Evolutionary conservation across 2,888 invertebrate species (phyloP).

Genomic region (Beris chalybata): DNA sequence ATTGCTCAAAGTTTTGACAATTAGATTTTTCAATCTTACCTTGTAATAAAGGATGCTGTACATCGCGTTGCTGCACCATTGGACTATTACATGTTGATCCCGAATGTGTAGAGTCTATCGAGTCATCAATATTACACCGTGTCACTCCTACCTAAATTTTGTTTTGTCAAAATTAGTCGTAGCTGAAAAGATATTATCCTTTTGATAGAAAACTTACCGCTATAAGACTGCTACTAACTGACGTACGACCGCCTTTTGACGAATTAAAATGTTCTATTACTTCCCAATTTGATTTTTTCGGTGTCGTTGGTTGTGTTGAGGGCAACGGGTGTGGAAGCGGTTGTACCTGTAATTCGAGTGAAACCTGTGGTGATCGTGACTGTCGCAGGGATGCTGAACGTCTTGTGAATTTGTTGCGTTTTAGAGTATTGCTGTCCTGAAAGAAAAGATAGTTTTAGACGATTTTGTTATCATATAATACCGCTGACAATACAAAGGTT

Average conservation of each 20-base stretch:
- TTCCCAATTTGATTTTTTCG: slow-evolving; percentile 86
- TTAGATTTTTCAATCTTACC: slow-evolving; percentile 31
- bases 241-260: slow-evolving; percentile 63
- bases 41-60: slow-evolving; percentile 49
- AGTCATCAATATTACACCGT: slow-evolving; percentile 56
- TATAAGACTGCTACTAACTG: slow-evolving; percentile 65
- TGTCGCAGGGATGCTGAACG: slow-evolving; percentile 64
- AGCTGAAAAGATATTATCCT: neutral
- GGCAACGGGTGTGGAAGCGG: slow-evolving; percentile 45
- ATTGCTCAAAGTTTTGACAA: too few species aligned
- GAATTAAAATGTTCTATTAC: slow-evolving; percentile 84
- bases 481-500: too few species aligned
- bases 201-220: slow-evolving; percentile 58
- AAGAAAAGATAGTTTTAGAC: neutral
- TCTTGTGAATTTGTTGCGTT: slow-evolving; percentile 56
- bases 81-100: slow-evolving; percentile 56
- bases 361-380: slow-evolving; percentile 50
- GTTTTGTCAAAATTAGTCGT: neutral
- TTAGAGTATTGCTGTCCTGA: slow-evolving; percentile 40
- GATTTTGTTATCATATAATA: too few species aligned
- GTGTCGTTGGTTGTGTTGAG: slow-evolving; percentile 63
- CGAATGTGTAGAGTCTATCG: slow-evolving; percentile 54
- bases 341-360: slow-evolving; percentile 52
- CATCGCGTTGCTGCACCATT: slow-evolving; percentile 54
- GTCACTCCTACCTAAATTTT: slow-evolving; percentile 53